Percentiles rank a stretch among this genome's conserved stretches.
Evolutionary conservation across 2,888 invertebrate species (phyloP).

Genomic region (Danaus chrysippus): DNA sequence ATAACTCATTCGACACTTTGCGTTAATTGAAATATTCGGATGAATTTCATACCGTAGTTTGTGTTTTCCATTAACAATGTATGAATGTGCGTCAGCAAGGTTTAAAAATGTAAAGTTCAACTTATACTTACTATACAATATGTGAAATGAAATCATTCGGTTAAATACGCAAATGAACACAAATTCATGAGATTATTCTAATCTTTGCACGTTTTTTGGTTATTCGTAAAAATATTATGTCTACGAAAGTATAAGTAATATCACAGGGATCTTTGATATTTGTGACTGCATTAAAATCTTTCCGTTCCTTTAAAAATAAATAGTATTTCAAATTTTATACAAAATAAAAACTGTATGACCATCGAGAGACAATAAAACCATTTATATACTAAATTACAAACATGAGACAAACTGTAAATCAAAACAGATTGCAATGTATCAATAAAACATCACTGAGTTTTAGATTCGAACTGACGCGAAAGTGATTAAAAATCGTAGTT

Average conservation of each 20-base stretch:
- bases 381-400: no score
- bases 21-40: constrained; percentile 20
- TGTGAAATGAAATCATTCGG: background rate
- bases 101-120: constrained; percentile 1
- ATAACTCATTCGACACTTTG: constrained; percentile 21
- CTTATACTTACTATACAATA: background rate
- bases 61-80: constrained; percentile 11
- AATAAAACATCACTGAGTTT: constrained; percentile 3
- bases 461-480: constrained; percentile 1
- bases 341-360: no score
- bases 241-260: no score
- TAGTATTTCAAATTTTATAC: no score
- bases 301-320: no score
- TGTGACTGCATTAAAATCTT: no score
- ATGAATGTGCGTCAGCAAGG: constrained; percentile 9
- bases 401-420: background rate
- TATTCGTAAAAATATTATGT: no score
- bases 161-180: no score
- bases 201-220: no score
- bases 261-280: no score
- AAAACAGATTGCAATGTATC: background rate
- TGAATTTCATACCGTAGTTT: background rate
- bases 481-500: constrained; percentile 2
- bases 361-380: no score
- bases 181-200: no score